Evolutionary conservation across 2,888 invertebrate species (phyloP), one percentile per base, ranked within the genome.

Genomic region (Schrankia costaestrigalis): DNA sequence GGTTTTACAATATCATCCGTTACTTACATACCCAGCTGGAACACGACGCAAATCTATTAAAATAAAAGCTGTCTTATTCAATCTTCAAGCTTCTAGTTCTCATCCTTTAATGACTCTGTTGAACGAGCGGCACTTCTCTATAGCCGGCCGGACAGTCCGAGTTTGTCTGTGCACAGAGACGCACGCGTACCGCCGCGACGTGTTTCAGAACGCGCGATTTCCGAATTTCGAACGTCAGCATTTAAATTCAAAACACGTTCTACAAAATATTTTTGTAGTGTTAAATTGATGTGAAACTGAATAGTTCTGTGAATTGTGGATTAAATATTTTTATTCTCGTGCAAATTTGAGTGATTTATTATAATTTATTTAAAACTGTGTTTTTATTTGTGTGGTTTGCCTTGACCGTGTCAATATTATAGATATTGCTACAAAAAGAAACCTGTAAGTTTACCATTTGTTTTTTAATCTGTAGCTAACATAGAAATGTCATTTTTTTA

Each of bases 11-110:
- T 23, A 27, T 14, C 26, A 15, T 19, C 37, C 35, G 37, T 38
- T 29, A 37, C 21, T n/a, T n/a, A n/a, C n/a, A n/a, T n/a, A 37
- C 35, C 33, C 48, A 43, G 27, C 34, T 56, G 44, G 41, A 52
- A 35, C 40, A 50, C n/a, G n/a, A n/a, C n/a, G n/a, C 50, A 56
- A 41, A 56, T 56, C 53, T 53, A 56, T 53, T 55, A 56, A 46
- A 50, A 56, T 50, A 55, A 52, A 41, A 41, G 39, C 54, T 26
- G 31, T 46, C 56, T 56, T 50, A 53, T 56, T 53, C 55, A 56
- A 56, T 49, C 42, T 3, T 8, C 18, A 8, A 18, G 6, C 18
- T 18, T 18, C 18, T 18, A 18, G 18, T 18, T n/a, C n/a, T 18
- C 6, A 18, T 56, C 45, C 48, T 51, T 38, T 51, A 51, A 48